Evolutionary conservation across 1,140 invertebrate species (phyloP), one percentile per base, ranked within the genome.

Genomic region (Diachasmimorpha longicaudata): DNA sequence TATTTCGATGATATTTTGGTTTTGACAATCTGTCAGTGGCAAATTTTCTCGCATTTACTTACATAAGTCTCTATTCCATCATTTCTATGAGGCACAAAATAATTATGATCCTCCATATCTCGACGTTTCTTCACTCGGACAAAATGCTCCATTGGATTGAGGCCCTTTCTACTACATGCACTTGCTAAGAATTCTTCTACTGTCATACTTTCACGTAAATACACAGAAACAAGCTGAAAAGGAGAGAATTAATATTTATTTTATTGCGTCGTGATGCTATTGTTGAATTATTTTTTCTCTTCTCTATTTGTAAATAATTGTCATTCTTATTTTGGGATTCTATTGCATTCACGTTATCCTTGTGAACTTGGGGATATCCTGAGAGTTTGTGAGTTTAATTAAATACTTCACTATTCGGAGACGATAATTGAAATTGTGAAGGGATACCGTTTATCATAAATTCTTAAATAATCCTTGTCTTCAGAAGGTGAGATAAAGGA

Each of bases 1-100:
- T 1, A 63, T 37, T 68, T 16, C n/a, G 31, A 37, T 3, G 31
- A 68, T 37, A 16, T 19, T 39, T 37, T 37, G 14, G 39, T 42
- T 63, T 63, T 23, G 23, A 63, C 13, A 77, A 58, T 70, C 73
- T 63, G 66, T 19, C 13, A 58, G 13, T 44, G 31, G 31, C 11
- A 46, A 77, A 42, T 25, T 6, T 13, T 13, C 39, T 69, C 9
- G 16, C 19, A 36, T 14, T 70, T 55, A 93, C 96, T 95, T 91
- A 98, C 97, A 87, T 98, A 96, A 85, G 96, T 97, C 88, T 98
- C 97, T 82, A 99, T 97, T 80, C 95, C 92, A 89, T 98, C 96
- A 81, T 94, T 94, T 81, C 96, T 92, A 88, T 96, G 95, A 68
- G 96, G 96, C 80, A 97, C 96, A 90, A 97, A 98, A 89, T 97